phyloP scores from a whole-genome alignment of 2,113 vertebrate species.

The Neolamprologus brichardi region DNA sequence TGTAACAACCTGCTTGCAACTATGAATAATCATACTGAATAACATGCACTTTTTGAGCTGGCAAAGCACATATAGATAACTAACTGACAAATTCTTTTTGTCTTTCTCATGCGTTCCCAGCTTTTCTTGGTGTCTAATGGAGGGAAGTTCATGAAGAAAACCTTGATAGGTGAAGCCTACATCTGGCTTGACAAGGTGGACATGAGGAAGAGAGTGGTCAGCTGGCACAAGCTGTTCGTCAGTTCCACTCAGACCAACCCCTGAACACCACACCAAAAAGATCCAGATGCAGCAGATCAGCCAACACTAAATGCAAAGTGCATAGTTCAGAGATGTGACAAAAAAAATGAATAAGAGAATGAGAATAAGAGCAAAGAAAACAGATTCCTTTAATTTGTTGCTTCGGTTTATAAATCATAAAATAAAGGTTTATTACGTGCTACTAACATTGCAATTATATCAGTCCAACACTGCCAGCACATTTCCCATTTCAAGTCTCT shows the following conservation, averaged over 20 bases:
- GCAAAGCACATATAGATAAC: neutral
- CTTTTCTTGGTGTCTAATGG: conserved; percentile 96
- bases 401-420: neutral
- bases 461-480: conserved; percentile 61
- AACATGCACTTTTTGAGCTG: neutral
- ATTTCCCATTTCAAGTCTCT: neutral
- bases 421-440: neutral
- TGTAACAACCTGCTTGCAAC: neutral
- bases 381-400: neutral
- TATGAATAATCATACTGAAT: neutral
- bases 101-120: conserved; percentile 54
- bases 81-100: neutral
- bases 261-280: conserved; percentile 21
- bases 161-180: conserved; percentile 95
- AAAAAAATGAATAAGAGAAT: neutral
- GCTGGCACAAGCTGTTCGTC: conserved; percentile 97
- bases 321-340: neutral
- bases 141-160: conserved; percentile 99
- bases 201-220: conserved; percentile 96
- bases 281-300: neutral
- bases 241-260: conserved; percentile 84
- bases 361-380: neutral
- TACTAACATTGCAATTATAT: conserved; percentile 14
- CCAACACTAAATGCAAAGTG: neutral
- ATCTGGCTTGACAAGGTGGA: conserved; percentile 99